A percentile compares a stretch with the other conserved stretches of the same genome.
Conservation (phyloP, 1,140 invertebrate species). For the Copidosoma floridanum region DNA sequence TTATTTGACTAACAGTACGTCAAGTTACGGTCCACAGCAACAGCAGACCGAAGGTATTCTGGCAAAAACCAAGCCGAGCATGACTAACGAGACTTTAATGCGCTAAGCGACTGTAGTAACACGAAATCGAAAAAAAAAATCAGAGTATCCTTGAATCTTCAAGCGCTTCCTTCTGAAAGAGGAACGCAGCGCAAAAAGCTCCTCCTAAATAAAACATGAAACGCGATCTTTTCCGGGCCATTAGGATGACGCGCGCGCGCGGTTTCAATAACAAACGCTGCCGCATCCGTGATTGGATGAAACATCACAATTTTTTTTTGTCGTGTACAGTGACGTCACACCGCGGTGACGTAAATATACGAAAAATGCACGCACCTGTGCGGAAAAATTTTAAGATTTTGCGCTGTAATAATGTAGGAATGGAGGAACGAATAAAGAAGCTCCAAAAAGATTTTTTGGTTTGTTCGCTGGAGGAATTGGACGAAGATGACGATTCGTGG, state of each 20-base stretch:
- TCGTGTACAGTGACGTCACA: neutral
- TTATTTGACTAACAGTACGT: too few relatives aligned
- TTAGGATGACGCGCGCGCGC: neutral
- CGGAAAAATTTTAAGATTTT: slow-evolving; percentile 12
- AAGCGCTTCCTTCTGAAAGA: too few relatives aligned
- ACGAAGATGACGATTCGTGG: neutral
- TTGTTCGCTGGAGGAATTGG: neutral
- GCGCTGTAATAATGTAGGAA: neutral
- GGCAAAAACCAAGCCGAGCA: too few relatives aligned
- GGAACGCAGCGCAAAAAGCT: neutral
- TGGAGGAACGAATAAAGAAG: neutral
- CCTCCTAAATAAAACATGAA: slow-evolving; percentile 7
- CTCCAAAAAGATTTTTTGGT: neutral
- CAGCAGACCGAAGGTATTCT: too few relatives aligned
- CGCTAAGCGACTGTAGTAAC: too few relatives aligned
- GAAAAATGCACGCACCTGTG: neutral
- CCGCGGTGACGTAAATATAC: slow-evolving; percentile 2
- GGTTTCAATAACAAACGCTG: neutral
- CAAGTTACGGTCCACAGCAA: too few relatives aligned
- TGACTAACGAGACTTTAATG: too few relatives aligned
- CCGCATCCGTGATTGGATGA: too few relatives aligned
- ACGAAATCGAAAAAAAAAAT: neutral
- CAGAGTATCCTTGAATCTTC: neutral
- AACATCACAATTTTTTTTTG: neutral
- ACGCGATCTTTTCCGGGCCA: neutral